Evolutionary conservation across 1,140 invertebrate genomes (phyloP), one percentile per base, ranked within the genome.

Genomic region (Drosophila kohkoa): DNA sequence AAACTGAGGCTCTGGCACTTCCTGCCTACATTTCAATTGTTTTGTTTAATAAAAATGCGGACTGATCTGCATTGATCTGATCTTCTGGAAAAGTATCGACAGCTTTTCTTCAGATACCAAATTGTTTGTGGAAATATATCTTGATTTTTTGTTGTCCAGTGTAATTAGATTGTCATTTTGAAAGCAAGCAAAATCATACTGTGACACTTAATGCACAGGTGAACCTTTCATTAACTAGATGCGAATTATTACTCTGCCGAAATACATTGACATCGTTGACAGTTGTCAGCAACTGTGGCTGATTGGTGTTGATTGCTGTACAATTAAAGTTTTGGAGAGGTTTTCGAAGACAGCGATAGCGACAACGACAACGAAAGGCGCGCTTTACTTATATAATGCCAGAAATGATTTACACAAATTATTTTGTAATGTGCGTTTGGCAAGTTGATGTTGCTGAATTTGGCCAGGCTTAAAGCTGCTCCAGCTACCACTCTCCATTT

Each of bases 381-480:
- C 58, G 55, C 43, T 57, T 55, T n/a, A 43, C 71, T 86, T 86
- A 87, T 55, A 86, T 86, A 86, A 86, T 79, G 75, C 43, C 77
- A 70, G 67, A 63, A 72, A 87, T 86, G 79, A 86, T 86, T 86
- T 87, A 87, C 82, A 87, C 82, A 87, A 82, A 86, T 87, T 86
- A 86, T 87, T 86, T 86, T 86, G 82, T 74, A 86, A 82, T 77
- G 72, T 82, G 82, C 82, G 75, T 87, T 25, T 79, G 78, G 65
- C 75, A 64, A 79, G 57, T 85, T 49, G 28, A 11, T 51, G 20
- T 16, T 51, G 74, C 63, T 75, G 81, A 51, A 79, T 86, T 79
- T 81, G 77, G 79, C 67, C 65, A 30, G 59, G 48, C 71, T 68
- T 74, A 46, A 68, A 64, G 78, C 70, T 73, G 81, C 67, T 60